Evolutionary conservation across 2,797 vertebrate genomes (phyloP).

Genomic region (Holocentrus rufus): DNA sequence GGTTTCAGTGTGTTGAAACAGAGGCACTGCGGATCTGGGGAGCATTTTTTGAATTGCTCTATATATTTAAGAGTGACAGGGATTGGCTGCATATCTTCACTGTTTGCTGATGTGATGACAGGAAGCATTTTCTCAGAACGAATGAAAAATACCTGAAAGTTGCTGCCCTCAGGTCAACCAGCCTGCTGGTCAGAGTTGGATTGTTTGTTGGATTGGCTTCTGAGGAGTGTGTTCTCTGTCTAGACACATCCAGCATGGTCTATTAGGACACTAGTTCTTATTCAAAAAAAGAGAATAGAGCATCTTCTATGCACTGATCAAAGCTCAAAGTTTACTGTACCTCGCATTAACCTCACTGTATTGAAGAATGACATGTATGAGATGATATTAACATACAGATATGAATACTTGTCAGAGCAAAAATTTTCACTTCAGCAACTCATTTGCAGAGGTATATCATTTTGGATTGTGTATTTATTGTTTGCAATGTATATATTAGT

Average conservation of each 20-base stretch:
- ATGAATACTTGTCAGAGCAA: conserved; percentile 83
- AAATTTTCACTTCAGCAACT: conserved; percentile 82
- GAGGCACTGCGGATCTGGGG: conserved; percentile 22
- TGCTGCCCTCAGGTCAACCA: conserved; percentile 81
- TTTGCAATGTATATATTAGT: conserved; percentile 91
- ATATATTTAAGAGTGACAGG: conserved; percentile 8
- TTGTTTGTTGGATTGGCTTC: background rate
- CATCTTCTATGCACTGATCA: conserved; percentile 65
- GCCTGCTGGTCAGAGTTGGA: conserved; percentile 73
- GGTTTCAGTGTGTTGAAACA: conserved; percentile 31
- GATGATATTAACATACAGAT: conserved; percentile 33
- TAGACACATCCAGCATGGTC: background rate
- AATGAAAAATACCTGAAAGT: conserved; percentile 23
- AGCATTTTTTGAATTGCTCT: conserved; percentile 10
- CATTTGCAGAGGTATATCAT: conserved; percentile 83
- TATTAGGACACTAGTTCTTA: background rate
- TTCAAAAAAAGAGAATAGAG: background rate
- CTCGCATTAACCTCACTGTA: conserved; percentile 40
- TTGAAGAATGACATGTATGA: conserved; percentile 22
- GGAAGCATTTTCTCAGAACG: conserved; percentile 31
- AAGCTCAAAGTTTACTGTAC: conserved; percentile 43
- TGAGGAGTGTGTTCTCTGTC: conserved; percentile 11
- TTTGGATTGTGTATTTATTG: conserved; percentile 81
- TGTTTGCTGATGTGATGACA: conserved; percentile 11
- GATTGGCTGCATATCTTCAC: conserved; percentile 8